Percentiles rank a stretch among this genome's conserved stretches.
Conservation (phyloP, 1,140 invertebrate species). For the Drosophila bifasciata region DNA sequence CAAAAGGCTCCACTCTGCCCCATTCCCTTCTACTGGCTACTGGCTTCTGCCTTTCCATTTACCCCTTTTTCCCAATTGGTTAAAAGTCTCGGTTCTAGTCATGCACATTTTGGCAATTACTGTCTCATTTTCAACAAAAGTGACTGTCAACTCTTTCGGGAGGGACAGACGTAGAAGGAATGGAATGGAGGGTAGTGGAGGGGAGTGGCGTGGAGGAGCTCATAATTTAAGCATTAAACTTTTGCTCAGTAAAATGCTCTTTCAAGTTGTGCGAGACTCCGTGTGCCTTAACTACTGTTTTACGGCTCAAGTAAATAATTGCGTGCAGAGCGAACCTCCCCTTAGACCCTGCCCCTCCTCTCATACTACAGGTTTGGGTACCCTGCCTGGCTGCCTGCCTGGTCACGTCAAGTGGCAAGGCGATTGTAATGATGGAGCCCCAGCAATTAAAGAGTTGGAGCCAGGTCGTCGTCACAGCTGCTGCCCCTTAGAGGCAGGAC, state of each 20-base stretch:
- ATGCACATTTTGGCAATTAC: conserved; percentile 78
- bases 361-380: neutral
- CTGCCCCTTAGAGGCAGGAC: conserved; percentile 10
- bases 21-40: too few species aligned
- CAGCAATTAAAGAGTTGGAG: conserved; percentile 71
- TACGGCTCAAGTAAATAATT: conserved; percentile 82
- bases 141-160: conserved; percentile 76
- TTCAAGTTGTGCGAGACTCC: conserved; percentile 76
- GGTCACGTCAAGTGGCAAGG: conserved; percentile 54
- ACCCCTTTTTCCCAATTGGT: conserved; percentile 26
- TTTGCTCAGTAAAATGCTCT: conserved; percentile 73
- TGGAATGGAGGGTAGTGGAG: neutral
- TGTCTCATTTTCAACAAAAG: conserved; percentile 80
- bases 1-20: neutral
- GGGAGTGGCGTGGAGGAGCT: conserved; percentile 54
- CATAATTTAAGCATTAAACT: conserved; percentile 83
- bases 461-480: conserved; percentile 39
- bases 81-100: conserved; percentile 56
- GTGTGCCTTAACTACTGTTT: conserved; percentile 79
- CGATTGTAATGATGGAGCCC: conserved; percentile 77
- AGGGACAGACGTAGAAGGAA: neutral
- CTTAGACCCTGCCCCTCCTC: neutral
- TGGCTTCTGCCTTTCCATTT: neutral
- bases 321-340: conserved; percentile 48
- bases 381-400: conserved; percentile 13